A percentile compares a stretch with the other conserved stretches of the same genome.
Conservation (phyloP, 2,888 invertebrate genomes). For the Allophyes oxyacanthae region DNA sequence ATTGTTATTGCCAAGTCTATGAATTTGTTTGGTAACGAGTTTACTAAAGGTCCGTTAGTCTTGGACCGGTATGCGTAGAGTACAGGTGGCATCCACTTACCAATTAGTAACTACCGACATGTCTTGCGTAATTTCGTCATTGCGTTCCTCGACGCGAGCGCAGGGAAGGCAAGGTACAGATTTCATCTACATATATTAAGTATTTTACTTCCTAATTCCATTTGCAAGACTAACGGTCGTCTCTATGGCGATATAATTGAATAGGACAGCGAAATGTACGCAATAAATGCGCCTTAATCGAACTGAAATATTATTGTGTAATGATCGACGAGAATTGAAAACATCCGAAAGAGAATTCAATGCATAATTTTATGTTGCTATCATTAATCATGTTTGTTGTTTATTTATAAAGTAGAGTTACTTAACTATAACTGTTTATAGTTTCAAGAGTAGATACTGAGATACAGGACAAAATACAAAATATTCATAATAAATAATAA, state of each 20-base stretch:
- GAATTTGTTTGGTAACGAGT: constrained; percentile 81
- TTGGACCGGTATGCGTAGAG: constrained; percentile 72
- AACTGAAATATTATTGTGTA: constrained; percentile 65
- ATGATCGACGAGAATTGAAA: constrained; percentile 65
- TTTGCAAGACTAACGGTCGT: constrained; percentile 71
- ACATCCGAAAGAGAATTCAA: constrained; percentile 58
- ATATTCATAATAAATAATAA: no score
- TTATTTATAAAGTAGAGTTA: constrained; percentile 21
- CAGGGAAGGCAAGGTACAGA: constrained; percentile 54
- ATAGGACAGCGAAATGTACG: constrained; percentile 71
- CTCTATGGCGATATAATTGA: constrained; percentile 70
- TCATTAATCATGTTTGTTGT: constrained; percentile 48
- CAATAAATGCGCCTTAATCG: constrained; percentile 71
- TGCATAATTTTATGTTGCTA: constrained; percentile 60
- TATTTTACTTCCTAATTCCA: constrained; percentile 48
- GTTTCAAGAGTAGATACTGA: no score
- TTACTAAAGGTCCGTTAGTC: constrained; percentile 76
- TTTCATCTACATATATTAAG: constrained; percentile 61
- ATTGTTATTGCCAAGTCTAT: constrained; percentile 63
- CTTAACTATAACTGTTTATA: constrained; percentile 13
- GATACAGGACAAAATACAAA: no score
- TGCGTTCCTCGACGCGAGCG: constrained; percentile 52
- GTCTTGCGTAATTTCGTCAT: constrained; percentile 77
- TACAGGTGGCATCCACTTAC: constrained; percentile 67
- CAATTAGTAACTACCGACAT: constrained; percentile 80